Evolutionary conservation across 2,113 vertebrate genomes (phyloP).

Genomic region (Uropsilus gracilis): DNA sequence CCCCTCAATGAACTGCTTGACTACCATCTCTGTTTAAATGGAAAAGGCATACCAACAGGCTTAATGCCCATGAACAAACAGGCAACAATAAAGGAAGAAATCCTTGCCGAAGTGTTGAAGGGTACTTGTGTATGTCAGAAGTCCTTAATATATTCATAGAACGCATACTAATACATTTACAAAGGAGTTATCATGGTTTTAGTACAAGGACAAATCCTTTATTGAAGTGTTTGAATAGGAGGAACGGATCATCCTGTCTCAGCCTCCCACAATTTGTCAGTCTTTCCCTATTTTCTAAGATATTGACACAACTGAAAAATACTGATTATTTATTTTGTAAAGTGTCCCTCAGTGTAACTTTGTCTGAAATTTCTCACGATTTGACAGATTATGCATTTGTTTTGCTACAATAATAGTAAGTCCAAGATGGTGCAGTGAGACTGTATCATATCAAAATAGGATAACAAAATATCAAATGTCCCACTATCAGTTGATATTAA

Average conservation of each 20-base stretch:
- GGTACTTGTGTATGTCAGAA: not conserved
- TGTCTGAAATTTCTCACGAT: not conserved
- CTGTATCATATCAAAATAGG: not conserved
- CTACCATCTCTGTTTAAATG: not conserved
- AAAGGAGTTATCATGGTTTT: not conserved
- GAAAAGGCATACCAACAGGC: not conserved
- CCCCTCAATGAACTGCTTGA: not conserved
- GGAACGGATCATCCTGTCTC: not conserved
- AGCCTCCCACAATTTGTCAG: not conserved
- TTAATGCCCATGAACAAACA: not conserved
- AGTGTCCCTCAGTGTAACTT: not conserved
- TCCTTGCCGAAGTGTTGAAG: not conserved
- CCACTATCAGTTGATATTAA: not conserved
- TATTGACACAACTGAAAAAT: slow-evolving; percentile 3
- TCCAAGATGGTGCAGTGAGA: not conserved
- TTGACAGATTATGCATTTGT: not conserved
- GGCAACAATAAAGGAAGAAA: not conserved
- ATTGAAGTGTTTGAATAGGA: not conserved
- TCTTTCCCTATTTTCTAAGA: not conserved
- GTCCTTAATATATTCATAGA: not conserved
- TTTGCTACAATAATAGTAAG: not conserved
- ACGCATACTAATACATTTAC: not conserved
- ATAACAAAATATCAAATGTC: not conserved
- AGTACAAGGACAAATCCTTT: not conserved
- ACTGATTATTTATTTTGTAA: not conserved